Percentiles rank a stretch among this genome's conserved stretches.
phyloP scores from a whole-genome alignment of 2,888 invertebrate species.

The Panzeria rudis region DNA sequence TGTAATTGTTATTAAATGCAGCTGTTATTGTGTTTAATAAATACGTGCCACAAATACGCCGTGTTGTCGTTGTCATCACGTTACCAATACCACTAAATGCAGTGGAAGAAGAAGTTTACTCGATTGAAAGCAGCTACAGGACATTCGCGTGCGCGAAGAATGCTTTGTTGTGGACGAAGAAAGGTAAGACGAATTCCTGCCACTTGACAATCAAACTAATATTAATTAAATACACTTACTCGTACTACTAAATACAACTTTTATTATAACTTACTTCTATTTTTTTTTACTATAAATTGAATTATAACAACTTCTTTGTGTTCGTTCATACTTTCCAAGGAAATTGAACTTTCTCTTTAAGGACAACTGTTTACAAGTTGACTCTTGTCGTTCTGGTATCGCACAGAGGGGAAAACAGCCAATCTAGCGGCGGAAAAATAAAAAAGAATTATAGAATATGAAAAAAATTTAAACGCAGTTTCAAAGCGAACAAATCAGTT shows the following conservation, averaged over 20 bases:
- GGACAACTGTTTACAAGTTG: constrained; percentile 3
- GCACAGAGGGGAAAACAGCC: no score
- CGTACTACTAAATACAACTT: neutral
- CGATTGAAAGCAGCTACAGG: constrained; percentile 90
- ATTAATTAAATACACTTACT: constrained; percentile 9
- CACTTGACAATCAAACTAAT: constrained; percentile 5
- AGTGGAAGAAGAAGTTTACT: constrained; percentile 93
- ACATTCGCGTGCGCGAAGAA: constrained; percentile 92
- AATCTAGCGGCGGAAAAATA: no score
- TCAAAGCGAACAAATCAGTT: no score
- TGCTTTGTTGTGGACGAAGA: constrained; percentile 98
- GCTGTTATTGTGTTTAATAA: constrained; percentile 73
- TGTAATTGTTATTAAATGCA: constrained; percentile 69
- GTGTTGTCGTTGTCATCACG: constrained; percentile 74
- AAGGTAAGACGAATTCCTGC: constrained; percentile 89
- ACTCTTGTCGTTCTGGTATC: constrained; percentile 14
- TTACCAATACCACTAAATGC: constrained; percentile 86
- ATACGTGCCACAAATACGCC: constrained; percentile 77
- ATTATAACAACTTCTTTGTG: constrained; percentile 33
- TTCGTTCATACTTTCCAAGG: constrained; percentile 12
- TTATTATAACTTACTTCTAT: constrained; percentile 3
- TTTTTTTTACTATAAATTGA: constrained; percentile 38
- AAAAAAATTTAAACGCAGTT: no score
- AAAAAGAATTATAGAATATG: no score
- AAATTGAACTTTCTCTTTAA: constrained; percentile 36